These are phyloP conservation scores for Trinectes maculatus DNA, from an alignment of 2,113 vertebrate species.

Conservation along the genomic window DNA sequence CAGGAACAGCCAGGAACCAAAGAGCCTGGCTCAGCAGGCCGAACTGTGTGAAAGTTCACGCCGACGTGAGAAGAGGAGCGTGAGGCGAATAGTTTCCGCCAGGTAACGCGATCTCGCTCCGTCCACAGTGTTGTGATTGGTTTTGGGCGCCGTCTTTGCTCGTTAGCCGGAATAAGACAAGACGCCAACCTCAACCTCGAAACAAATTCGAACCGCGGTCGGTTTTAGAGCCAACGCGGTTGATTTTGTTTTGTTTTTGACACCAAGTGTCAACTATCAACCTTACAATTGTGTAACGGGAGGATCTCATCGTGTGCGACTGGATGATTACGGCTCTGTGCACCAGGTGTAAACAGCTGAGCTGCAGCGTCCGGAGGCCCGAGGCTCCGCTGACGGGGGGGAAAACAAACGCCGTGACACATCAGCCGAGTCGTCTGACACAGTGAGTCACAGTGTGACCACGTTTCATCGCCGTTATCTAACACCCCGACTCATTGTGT, in stretches of 20 bases:
- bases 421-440: slow-evolving; percentile 51
- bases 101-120: slow-evolving; percentile 2
- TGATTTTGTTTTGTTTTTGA: no score
- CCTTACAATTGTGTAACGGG: no score
- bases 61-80: slow-evolving; percentile 14
- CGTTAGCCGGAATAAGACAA: no score
- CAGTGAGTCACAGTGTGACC: slow-evolving; percentile 61
- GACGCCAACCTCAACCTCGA: no score
- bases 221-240: no score
- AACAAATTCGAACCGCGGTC: no score
- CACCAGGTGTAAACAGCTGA: slow-evolving; percentile 36
- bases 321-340: no score
- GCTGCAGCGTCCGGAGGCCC: slow-evolving; percentile 22
- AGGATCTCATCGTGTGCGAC: no score
- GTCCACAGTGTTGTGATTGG: slow-evolving; percentile 1
- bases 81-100: slow-evolving; percentile 13
- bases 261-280: no score
- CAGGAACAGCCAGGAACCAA: slow-evolving; percentile 1
- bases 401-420: slow-evolving; percentile 30
- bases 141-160: background rate
- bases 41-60: slow-evolving; percentile 8
- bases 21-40: slow-evolving; percentile 16
- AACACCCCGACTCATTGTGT: slow-evolving; percentile 73
- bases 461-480: slow-evolving; percentile 54
- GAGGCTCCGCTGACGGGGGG: slow-evolving; percentile 30